A percentile compares a stretch with the other conserved stretches of the same genome.
Evolutionary conservation across 1,140 invertebrate species (phyloP).

Genomic region (Drosophila micromelanica): DNA sequence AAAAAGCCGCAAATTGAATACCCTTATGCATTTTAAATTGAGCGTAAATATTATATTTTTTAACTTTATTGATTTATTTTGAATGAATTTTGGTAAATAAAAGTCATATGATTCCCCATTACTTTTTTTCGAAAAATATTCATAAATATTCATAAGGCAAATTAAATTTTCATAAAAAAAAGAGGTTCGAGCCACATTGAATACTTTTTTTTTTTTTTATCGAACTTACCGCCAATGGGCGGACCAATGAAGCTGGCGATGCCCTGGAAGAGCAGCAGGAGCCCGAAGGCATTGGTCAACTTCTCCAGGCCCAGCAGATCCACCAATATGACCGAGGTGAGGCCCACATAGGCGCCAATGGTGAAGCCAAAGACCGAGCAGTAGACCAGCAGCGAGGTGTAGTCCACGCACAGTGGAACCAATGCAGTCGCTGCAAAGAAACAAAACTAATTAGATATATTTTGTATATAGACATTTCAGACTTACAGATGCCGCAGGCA

Average conservation of each 20-base stretch:
- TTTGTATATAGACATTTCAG: too few species aligned
- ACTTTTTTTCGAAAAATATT: too few species aligned
- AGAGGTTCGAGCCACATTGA: too few species aligned
- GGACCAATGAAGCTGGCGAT: conserved; percentile 95
- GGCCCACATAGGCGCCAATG: conserved; percentile 95
- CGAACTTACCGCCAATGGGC: conserved; percentile 92
- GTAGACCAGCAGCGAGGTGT: conserved; percentile 90
- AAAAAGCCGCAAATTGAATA: too few species aligned
- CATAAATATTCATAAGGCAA: too few species aligned
- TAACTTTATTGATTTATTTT: too few species aligned
- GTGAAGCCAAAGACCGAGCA: conserved; percentile 93
- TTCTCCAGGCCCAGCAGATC: conserved; percentile 94
- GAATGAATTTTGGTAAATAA: too few species aligned
- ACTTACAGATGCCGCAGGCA: conserved; percentile 91
- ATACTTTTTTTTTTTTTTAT: background rate
- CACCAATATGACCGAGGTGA: conserved; percentile 95
- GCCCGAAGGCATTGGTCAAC: conserved; percentile 96
- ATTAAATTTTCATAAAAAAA: too few species aligned
- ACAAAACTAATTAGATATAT: too few species aligned
- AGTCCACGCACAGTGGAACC: conserved; percentile 89
- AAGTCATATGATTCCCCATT: too few species aligned
- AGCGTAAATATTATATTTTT: too few species aligned
- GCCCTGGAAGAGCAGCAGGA: conserved; percentile 95
- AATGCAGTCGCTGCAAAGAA: conserved; percentile 90
- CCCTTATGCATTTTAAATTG: too few species aligned